Evolutionary conservation across 2,888 invertebrate genomes (phyloP), one percentile per base, ranked within the genome.

Genomic region (Ephialtes manifestator): DNA sequence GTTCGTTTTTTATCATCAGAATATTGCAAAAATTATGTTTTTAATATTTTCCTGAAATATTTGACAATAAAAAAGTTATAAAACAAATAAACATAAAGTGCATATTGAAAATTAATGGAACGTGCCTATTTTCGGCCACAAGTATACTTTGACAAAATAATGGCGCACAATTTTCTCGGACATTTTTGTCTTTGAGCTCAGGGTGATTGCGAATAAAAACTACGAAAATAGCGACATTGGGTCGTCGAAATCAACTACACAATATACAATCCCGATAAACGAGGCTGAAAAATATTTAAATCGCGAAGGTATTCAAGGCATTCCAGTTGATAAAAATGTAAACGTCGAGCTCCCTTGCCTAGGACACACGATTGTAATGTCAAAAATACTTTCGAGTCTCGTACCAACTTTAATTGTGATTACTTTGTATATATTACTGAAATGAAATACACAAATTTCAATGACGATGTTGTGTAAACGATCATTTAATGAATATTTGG

Each of bases 371-470:
- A 43, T 43, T 28, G 55, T 55, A 71, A 35, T 48, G 51, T 72
- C 24, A 55, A 39, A 48, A 39, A 71, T 51, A 71, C 71, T 53
- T 39, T 46, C 39, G 46, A 43, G 55, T 55, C 28, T 58, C 55
- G 74, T 68, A 85, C 77, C 65, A 77, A 67, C 84, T 86, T 81
- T 78, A 81, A 88, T 88, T 90, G 88, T 88, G 89, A 89, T 90
- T 87, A 82, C 76, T 88, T 88, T 90, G 90, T 90, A 89, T 80
- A 89, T 89, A 87, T 81, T 84, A 87, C 58, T 70, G 24, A 82
- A 83, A 74, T 46, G 28, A 85, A 83, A 87, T 81, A 84, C 72
- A 83, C 60, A 72, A 72, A 67, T 51, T 87, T 84, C 83, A 68
- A 76, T 18, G 11, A 53, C 43, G 11, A 43, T n/a, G 43, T 35